Conservation (phyloP, 1,140 invertebrate genomes). For the Acyrthosiphon pisum region DNA sequence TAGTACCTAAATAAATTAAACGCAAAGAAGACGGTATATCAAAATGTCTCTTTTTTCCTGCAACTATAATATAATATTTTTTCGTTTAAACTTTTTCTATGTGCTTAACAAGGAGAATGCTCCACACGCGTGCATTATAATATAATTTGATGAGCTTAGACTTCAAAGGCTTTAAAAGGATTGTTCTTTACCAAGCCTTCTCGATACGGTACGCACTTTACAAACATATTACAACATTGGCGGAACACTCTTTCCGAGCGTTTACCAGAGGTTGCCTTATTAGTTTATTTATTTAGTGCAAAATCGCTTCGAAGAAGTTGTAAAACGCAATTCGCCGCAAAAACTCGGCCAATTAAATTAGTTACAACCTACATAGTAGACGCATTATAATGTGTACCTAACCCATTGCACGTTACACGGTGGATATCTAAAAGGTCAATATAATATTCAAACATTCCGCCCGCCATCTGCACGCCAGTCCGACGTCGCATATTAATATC, state of each 20-base stretch:
- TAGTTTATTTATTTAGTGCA: conserved; percentile 9
- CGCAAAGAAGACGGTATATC: neutral
- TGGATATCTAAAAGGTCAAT: neutral
- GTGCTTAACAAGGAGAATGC: neutral
- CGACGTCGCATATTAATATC: neutral
- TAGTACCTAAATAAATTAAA: neutral
- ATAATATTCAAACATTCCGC: neutral
- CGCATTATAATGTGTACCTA: neutral
- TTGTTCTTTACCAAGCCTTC: neutral
- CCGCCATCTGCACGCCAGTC: neutral
- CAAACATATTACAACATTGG: neutral
- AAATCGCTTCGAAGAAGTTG: neutral
- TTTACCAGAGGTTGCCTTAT: neutral
- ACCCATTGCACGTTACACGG: neutral
- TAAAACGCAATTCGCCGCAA: neutral
- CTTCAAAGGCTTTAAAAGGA: neutral
- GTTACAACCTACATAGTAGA: neutral
- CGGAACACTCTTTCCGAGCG: neutral
- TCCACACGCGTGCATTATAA: neutral
- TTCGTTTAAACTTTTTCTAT: neutral
- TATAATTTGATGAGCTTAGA: neutral
- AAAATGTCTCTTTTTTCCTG: neutral
- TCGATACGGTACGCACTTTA: neutral
- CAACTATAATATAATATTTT: neutral
- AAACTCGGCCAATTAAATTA: neutral